Evolutionary conservation across 1,140 invertebrate genomes (phyloP), one percentile per base, ranked within the genome.

Genomic region (Achroia grisella): DNA sequence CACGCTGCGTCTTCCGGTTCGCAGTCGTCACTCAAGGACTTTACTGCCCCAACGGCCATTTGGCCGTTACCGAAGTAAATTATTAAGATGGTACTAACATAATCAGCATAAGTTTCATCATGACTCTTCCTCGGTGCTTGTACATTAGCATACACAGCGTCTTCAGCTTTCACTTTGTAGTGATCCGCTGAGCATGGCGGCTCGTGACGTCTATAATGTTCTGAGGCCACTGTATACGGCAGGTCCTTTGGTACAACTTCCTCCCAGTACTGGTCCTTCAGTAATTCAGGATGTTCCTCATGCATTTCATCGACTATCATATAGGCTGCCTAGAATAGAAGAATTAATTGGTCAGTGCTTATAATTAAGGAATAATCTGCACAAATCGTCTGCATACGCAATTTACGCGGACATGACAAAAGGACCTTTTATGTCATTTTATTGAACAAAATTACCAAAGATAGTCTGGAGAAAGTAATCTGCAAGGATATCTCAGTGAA

Each of bases 221-320:
- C 94, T 4, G 93, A 94, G 0, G 93, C 94, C 0, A 95, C 89
- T 0, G 94, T 95, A 54, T 95, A 95, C 0, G 95, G 95, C 52
- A 97, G 77, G 64, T 95, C 93, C 71, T 93, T 93, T 0, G 95
- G 95, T 17, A 97, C 93, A 33, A 95, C 93, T 56, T 96, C 94
- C 62, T 96, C 94, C 95, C 95, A 97, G 66, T 95, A 95, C 62
- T 95, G 93, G 72, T 96, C 94, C 50, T 94, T 93, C 4, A 95
- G 77, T n/a, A 95, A 81, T 71, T 96, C 94, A 2, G 94, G 94
- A 71, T 95, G 93, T 71, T 95, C 94, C 63, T 95, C 93, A 75
- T 96, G 94, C 93, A 96, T 95, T 76, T 95, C 94, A 63, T 96
- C 94, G 0, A 96, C 94, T 46, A 95, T 95, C 93, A 95, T 95